Evolutionary conservation across 2,113 vertebrate genomes (phyloP), one percentile per base, ranked within the genome.

Genomic region (Mola mola): DNA sequence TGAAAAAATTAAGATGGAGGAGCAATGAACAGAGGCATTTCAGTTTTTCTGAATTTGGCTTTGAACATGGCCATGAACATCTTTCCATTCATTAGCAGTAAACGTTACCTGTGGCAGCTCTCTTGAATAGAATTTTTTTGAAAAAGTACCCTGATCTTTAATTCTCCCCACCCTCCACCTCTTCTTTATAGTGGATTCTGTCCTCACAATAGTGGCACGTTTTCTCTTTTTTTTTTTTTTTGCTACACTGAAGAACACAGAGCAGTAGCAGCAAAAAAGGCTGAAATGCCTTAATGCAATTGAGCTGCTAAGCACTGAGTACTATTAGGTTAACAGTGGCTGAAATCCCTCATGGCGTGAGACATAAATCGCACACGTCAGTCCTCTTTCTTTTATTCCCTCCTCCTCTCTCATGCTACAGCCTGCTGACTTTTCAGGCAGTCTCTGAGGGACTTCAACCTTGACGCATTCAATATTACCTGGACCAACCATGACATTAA

Each of bases 341-440:
- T 89, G 66, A 81, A 87, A 84, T 91, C 89, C 90, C 87, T 78
- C 0, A 50, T 88, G 84, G 85, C 73, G 53, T 73, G 71, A 73
- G 79, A 87, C 86, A 89, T 91, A 90, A 91, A 91, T 91, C 88
- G 90, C 79, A 82, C 65, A 49, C 22, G 83, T 80, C 90, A 87
- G 81, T 64, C 78, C 68, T 48, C 21, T 29, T 41, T 53, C 13
- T 46, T 21, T 1, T 26, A 20, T 17, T 29, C 16, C 46, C 5
- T 2, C 22, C 28, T 34, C 22, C 33, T 37, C 52, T 26, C 42
- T 78, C 58, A 28, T 70, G 82, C 72, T 51, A 22, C 72, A 71
- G 82, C 68, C 28, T 67, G 50, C 75, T 68, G 66, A 78, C 72
- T 75, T 66, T 51, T 73, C 67, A 65, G 44, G 36, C 72, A 47